These are phyloP conservation scores for Dendrocopos noguchii DNA, from an alignment of 2,113 vertebrate genomes.

Conservation along the genomic window DNA sequence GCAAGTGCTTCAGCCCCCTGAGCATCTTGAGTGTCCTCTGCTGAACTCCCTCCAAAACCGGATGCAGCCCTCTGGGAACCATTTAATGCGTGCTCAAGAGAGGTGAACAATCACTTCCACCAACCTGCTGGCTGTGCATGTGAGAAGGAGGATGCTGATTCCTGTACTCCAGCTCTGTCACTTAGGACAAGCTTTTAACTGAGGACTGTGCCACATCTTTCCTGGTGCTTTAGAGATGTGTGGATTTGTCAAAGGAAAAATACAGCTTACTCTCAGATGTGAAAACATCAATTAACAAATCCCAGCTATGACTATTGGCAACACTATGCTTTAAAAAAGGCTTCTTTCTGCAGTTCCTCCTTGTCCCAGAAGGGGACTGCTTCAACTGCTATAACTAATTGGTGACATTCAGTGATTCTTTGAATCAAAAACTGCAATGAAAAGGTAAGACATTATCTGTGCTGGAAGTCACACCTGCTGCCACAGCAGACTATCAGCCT, in stretches of 20 bases:
- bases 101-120: not conserved
- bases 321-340: not conserved
- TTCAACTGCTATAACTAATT: not conserved
- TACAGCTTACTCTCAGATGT: not conserved
- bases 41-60: not conserved
- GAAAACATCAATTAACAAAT: not conserved
- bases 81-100: too few species aligned
- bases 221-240: not conserved
- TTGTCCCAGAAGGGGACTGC: not conserved
- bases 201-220: not conserved
- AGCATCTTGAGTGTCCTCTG: not conserved
- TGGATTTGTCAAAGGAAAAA: not conserved
- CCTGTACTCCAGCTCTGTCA: not conserved
- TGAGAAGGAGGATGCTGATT: conserved; percentile 65
- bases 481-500: not conserved
- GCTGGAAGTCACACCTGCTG: not conserved
- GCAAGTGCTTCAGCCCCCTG: too few species aligned
- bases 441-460: not conserved
- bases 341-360: not conserved
- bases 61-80: not conserved
- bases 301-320: not conserved
- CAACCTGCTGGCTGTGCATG: not conserved
- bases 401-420: not conserved
- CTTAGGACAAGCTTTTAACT: not conserved
- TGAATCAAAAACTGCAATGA: not conserved